Percentiles rank a stretch among this genome's conserved stretches.
Evolutionary conservation across 2,113 vertebrate genomes (phyloP).

Genomic region (Pseudolaguvia tuberculata): DNA sequence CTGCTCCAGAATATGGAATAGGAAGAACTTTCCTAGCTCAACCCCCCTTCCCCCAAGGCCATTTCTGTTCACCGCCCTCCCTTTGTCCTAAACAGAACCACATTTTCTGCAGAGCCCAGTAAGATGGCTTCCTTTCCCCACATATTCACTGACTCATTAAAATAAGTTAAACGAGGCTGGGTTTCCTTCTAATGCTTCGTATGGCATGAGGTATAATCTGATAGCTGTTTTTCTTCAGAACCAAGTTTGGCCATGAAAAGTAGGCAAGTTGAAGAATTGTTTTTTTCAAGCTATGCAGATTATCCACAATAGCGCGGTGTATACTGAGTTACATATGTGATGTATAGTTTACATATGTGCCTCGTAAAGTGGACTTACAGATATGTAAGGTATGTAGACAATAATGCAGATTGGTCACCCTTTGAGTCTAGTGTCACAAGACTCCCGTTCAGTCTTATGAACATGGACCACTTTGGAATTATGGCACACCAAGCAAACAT

Average conservation of each 20-base stretch:
- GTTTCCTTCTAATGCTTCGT: background rate
- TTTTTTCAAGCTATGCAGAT: background rate
- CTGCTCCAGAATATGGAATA: slow-evolving; percentile 35
- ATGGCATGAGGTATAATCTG: background rate
- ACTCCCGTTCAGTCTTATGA: slow-evolving; percentile 13
- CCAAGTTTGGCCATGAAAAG: background rate
- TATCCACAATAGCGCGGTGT: background rate
- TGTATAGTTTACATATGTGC: background rate
- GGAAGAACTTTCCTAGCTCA: slow-evolving; percentile 34
- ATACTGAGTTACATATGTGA: background rate
- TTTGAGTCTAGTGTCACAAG: slow-evolving; percentile 22
- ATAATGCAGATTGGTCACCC: slow-evolving; percentile 50
- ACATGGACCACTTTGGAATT: slow-evolving; percentile 11
- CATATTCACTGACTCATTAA: slow-evolving; percentile 18
- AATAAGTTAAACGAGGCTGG: slow-evolving; percentile 1
- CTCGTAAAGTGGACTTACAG: background rate
- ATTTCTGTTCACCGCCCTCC: slow-evolving; percentile 31
- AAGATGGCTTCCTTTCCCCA: slow-evolving; percentile 53
- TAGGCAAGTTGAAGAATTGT: background rate
- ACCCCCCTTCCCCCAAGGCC: slow-evolving; percentile 39
- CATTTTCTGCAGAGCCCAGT: slow-evolving; percentile 56
- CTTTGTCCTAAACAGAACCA: slow-evolving; percentile 65
- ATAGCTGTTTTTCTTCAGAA: background rate
- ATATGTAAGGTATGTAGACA: slow-evolving; percentile 31
- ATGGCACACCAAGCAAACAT: background rate